phyloP scores from a whole-genome alignment of 2,113 vertebrate genomes.

The Oreotragus oreotragus region DNA sequence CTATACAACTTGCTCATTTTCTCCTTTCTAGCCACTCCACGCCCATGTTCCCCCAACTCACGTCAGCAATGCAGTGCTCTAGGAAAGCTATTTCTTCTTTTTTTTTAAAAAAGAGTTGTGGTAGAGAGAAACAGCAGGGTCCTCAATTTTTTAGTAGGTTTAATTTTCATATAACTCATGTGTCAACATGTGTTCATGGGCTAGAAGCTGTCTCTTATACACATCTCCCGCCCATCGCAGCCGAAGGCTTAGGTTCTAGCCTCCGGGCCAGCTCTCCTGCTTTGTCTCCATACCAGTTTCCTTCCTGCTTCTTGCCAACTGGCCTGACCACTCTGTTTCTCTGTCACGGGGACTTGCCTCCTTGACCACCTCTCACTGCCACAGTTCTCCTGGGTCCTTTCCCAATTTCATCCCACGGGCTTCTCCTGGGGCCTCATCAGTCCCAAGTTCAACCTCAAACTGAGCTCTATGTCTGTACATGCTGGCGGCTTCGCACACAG shows the following conservation, averaged over 20 bases:
- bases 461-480: neutral
- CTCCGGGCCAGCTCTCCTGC: neutral
- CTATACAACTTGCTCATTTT: neutral
- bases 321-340: neutral
- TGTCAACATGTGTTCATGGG: neutral
- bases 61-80: neutral
- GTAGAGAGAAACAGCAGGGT: neutral
- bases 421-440: neutral
- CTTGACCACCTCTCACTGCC: neutral
- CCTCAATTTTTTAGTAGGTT: neutral
- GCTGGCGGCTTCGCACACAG: accelerated
- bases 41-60: neutral
- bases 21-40: too few relatives aligned
- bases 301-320: neutral
- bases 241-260: neutral
- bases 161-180: neutral
- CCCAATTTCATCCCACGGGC: too few relatives aligned
- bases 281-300: neutral
- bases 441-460: neutral
- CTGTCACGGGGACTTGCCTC: too few relatives aligned
- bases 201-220: too few relatives aligned
- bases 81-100: neutral
- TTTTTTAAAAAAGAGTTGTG: neutral
- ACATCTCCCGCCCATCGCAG: too few relatives aligned
- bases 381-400: neutral